These are phyloP conservation scores for Phragmatobia fuliginosa DNA, from an alignment of 2,888 invertebrate species.

Conservation along the genomic window DNA sequence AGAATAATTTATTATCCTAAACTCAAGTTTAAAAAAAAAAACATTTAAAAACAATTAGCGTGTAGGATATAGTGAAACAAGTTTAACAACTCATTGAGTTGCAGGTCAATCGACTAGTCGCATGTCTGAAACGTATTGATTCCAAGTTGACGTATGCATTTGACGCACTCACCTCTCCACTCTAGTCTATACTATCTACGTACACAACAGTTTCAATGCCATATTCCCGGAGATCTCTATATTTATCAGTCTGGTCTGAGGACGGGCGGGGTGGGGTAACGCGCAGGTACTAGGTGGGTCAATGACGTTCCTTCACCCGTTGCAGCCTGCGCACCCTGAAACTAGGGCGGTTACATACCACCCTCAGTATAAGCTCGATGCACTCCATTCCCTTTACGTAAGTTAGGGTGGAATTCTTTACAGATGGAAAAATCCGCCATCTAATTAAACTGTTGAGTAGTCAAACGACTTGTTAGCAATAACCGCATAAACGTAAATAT, in stretches of 20 bases:
- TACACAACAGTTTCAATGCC: constrained; percentile 73
- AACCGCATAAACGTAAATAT: neutral
- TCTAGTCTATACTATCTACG: constrained; percentile 21
- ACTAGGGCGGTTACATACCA: constrained; percentile 71
- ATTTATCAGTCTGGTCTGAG: constrained; percentile 65
- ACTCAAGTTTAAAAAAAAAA: no score
- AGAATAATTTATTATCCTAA: no score
- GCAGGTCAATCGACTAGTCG: constrained; percentile 6
- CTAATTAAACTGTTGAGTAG: neutral
- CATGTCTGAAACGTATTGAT: constrained; percentile 27
- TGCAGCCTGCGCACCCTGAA: constrained; percentile 73
- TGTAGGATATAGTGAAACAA: neutral
- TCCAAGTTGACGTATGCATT: constrained; percentile 39
- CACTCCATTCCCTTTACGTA: constrained; percentile 51
- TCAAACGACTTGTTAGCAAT: neutral
- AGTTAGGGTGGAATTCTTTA: constrained; percentile 28
- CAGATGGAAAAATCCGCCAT: constrained; percentile 33
- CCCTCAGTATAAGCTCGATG: constrained; percentile 46
- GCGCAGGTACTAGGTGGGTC: constrained; percentile 78
- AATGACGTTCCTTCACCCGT: constrained; percentile 79
- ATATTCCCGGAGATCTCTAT: constrained; percentile 75
- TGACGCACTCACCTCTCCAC: constrained; percentile 36
- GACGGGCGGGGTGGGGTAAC: constrained; percentile 48
- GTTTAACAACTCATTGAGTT: constrained; percentile 8
- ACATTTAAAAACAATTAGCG: neutral